Evolutionary conservation across 2,888 invertebrate species (phyloP).

Genomic region (Trichopoda pennipes): DNA sequence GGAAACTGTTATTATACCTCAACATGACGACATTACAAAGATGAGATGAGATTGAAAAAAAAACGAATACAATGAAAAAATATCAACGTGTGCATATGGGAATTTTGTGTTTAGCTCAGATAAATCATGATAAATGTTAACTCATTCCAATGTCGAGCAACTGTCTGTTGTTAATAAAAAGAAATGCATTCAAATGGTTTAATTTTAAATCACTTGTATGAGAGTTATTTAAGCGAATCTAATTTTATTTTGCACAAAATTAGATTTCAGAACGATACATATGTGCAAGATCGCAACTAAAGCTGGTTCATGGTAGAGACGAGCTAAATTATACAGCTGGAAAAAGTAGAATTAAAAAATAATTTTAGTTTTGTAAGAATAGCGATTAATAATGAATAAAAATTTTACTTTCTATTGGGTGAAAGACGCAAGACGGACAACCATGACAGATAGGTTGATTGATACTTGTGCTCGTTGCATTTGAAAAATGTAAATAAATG

Average conservation of each 20-base stretch:
- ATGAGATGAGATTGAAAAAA: background rate
- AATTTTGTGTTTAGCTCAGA: conserved; percentile 63
- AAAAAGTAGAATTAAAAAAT: no score
- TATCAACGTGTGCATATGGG: conserved; percentile 64
- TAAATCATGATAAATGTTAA: conserved; percentile 76
- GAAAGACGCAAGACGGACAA: no score
- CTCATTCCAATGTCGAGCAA: conserved; percentile 35
- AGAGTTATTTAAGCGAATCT: background rate
- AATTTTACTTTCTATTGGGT: no score
- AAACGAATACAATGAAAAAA: conserved; percentile 19
- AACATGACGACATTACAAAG: conserved; percentile 35
- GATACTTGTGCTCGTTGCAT: no score
- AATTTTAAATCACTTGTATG: background rate
- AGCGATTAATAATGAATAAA: no score
- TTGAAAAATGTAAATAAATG: no score
- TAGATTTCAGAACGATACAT: no score
- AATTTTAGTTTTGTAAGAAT: no score
- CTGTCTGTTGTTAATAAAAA: conserved; percentile 25
- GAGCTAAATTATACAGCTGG: no score
- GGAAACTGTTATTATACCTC: conserved; percentile 66
- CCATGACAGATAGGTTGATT: no score
- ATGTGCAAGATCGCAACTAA: no score
- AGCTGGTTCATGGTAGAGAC: no score
- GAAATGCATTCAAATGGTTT: conserved; percentile 18
- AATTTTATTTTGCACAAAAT: background rate